Evolutionary conservation across 1,140 invertebrate genomes (phyloP), one percentile per base, ranked within the genome.

Genomic region (Drosophila paulistorum): DNA sequence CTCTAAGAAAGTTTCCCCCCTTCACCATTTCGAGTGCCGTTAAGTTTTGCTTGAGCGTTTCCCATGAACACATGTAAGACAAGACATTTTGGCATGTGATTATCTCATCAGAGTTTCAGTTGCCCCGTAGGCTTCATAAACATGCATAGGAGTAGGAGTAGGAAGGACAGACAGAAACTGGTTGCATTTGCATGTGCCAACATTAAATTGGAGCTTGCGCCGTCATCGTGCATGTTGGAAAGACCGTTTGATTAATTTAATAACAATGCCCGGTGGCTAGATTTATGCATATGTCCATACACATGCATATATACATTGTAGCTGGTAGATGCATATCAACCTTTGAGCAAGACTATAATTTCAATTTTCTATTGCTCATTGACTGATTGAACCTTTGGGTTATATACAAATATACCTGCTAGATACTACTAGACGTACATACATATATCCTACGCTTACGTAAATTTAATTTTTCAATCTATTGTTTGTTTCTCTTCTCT

Each of bases 191-290:
- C 83, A 86, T 87, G 82, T 86, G 83, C 75, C 79, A 71, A 87
- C 83, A 85, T 72, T 45, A 61, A 78, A 75, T 65, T 75, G 76
- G 45, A 71, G 72, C 76, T 71, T 55, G 65, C 66, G 65, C 66
- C 65, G 65, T 51, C 45, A 51, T 51, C 45, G 61, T 68, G 81
- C 82, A 85, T 55, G 81, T 81, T 85, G 17, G 2, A 30, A 30
- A 30, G 75, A 82, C 68, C 83, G 83, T 58, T 85, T 85, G 82
- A 82, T 85, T 85, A 86, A 87, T 86, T 87, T 86, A 86, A 87
- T 86, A 71, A 87, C 79, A 82, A 82, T 86, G 75, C 79, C 81
- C 78, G 78, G 66, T 78, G 74, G 81, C 82, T 66, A 39, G 59
- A 71, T 77, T 68, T 64, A 63, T 63, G 74, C 57, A 81, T 55